phyloP scores from a whole-genome alignment of 2,113 vertebrate species.

The Sisor rabdophorus region DNA sequence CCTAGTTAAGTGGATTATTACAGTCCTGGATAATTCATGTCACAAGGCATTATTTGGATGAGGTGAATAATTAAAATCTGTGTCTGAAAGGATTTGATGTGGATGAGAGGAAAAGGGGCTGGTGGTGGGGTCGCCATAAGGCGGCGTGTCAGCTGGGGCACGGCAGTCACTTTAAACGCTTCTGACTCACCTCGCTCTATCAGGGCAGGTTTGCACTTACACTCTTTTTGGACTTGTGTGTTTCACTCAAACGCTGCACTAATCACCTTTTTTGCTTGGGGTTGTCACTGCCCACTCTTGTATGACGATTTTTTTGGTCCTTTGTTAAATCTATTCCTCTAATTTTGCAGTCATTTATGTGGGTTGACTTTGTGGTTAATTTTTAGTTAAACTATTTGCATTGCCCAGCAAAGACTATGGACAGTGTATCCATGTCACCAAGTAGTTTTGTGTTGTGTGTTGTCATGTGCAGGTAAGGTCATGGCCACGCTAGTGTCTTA shows the following conservation, averaged over 20 bases:
- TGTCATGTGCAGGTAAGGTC: neutral
- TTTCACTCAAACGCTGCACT: conserved; percentile 49
- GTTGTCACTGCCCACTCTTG: conserved; percentile 27
- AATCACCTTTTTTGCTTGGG: conserved; percentile 52
- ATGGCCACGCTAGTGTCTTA: neutral
- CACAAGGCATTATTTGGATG: conserved; percentile 83
- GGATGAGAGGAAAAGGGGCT: conserved; percentile 73
- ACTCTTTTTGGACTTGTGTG: conserved; percentile 12
- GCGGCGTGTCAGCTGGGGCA: conserved; percentile 64
- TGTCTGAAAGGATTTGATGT: conserved; percentile 82
- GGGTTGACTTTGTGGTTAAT: neutral
- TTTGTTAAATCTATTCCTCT: neutral
- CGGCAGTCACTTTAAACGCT: conserved; percentile 74
- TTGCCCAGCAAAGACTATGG: neutral
- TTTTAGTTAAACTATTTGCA: neutral
- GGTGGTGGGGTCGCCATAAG: conserved; percentile 66
- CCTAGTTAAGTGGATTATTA: conserved; percentile 83
- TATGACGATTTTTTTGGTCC: neutral
- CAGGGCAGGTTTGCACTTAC: conserved; percentile 55
- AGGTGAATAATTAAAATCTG: conserved; percentile 84
- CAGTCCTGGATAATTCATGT: conserved; percentile 80
- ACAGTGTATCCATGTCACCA: neutral
- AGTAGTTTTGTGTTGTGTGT: neutral
- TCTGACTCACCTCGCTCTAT: conserved; percentile 72
- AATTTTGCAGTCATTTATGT: neutral